Percentiles rank a stretch among this genome's conserved stretches.
Evolutionary conservation across 1,140 invertebrate genomes (phyloP).

Genomic region (Aphaenogaster floridana): DNA sequence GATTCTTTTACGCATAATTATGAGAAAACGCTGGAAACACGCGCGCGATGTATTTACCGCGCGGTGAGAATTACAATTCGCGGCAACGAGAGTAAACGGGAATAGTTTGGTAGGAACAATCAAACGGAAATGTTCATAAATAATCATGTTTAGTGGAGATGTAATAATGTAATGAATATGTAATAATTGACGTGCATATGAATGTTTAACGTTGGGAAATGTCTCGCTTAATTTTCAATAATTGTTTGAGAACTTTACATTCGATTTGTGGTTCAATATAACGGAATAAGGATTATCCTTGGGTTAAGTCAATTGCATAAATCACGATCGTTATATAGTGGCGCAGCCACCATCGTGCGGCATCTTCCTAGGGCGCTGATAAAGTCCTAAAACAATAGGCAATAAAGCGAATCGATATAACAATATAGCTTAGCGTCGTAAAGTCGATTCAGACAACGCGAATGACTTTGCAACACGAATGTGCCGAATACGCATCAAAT

Average conservation of each 20-base stretch:
- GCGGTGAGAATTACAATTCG: not conserved
- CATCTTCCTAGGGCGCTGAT: not conserved
- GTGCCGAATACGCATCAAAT: not conserved
- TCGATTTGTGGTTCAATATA: not conserved
- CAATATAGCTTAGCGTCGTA: slow-evolving; percentile 33
- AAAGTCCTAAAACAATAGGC: slow-evolving; percentile 58
- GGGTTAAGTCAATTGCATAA: not conserved
- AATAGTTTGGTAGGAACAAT: not conserved
- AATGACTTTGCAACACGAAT: slow-evolving; percentile 15
- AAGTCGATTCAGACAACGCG: not conserved
- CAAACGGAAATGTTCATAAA: not conserved
- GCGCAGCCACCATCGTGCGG: not conserved
- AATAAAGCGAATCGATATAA: slow-evolving; percentile 63
- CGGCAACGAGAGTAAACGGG: not conserved
- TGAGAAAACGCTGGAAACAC: not conserved
- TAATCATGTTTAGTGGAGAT: not conserved
- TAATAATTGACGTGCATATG: not conserved
- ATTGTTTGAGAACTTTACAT: not conserved
- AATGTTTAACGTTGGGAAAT: not conserved
- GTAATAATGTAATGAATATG: not conserved
- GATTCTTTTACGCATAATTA: slow-evolving; percentile 30
- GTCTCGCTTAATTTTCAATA: not conserved
- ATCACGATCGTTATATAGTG: not conserved
- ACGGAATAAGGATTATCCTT: not conserved
- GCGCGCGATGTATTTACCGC: not conserved